Base-by-base conservation (phyloP, 2,888 invertebrate species). In the Nomada ruficornis region DNA sequence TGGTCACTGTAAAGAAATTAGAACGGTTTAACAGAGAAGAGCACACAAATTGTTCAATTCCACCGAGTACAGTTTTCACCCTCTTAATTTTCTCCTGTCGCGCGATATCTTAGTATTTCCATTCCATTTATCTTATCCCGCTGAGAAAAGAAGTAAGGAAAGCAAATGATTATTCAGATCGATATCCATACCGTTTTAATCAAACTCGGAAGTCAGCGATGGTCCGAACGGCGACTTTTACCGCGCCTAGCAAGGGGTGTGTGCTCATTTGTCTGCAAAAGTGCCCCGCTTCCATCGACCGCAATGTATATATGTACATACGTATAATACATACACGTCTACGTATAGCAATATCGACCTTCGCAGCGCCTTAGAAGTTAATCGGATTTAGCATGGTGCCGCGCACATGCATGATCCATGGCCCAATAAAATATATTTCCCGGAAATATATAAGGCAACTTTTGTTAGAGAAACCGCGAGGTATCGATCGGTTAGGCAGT, bases 301-400 rank as follows among this genome's bases (percentile, higher is more conserved):
- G 44, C 70, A 13, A 18, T 26, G 54, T 55, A 18, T 20, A 23
- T 36, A 36, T 36, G 36, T 36, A 36, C 36, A 7, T 36, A 36
- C 7, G 36, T 36, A 36, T 36, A 36, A 36, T 5, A 7, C 36
- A 36, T 36, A 5, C 36, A 36, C 20, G 11, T 73, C 74, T 79
- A 78, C 69, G 80, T 78, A 83, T 71, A 83, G 80, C 82, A 64
- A 80, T 86, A 88, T 88, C 88, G 88, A 82, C 79, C 86, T 85
- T 86, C 79, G 85, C 86, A 82, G 65, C 82, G 77, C 83, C 86
- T 88, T 85, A 83, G 76, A 83, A 85, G 83, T 82, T 88, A 88
- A 88, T 88, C 88, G 88, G 88, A 88, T 88, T 88, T 86, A 80
- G 76, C 80, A 59, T 76, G 62, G 80, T 74, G 59, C 74, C 75